phyloP scores from a whole-genome alignment of 2,797 vertebrate species.

The Schizothorax lantsangensis region DNA sequence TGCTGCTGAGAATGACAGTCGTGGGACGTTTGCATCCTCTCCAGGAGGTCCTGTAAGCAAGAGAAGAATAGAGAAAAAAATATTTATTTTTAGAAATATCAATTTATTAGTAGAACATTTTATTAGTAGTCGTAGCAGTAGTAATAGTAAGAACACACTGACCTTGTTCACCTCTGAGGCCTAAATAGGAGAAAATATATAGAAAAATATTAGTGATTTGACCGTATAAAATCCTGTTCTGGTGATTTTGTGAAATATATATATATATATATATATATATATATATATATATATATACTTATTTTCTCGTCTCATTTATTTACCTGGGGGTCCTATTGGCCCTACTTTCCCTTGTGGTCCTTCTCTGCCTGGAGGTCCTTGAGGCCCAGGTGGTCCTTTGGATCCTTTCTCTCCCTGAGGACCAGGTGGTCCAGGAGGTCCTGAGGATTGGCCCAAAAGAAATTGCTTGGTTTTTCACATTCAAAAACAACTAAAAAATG shows the following conservation, averaged over 20 bases:
- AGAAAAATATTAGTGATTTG: not conserved
- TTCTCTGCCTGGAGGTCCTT: constrained; percentile 78
- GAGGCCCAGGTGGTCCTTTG: constrained; percentile 69
- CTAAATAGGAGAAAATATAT: constrained; percentile 66
- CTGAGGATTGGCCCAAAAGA: constrained; percentile 59
- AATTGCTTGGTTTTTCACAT: not conserved
- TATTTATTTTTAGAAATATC: not conserved
- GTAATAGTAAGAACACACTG: constrained; percentile 64
- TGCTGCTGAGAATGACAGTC: constrained; percentile 89
- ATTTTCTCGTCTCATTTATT: constrained; percentile 1
- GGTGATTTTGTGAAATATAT: not conserved
- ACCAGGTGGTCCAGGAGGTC: constrained; percentile 81
- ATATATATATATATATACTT: not conserved
- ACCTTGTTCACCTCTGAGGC: constrained; percentile 87
- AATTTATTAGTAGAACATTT: not conserved
- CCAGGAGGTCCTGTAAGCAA: constrained; percentile 79
- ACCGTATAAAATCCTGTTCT: not conserved
- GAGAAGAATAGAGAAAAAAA: constrained; percentile 8
- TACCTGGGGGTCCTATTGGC: constrained; percentile 83
- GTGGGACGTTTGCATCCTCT: constrained; percentile 78
- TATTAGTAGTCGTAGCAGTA: not conserved
- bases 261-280: not conserved
- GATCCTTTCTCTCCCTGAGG: constrained; percentile 77
- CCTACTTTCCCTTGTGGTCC: constrained; percentile 79
- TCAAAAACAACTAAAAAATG: not conserved